Evolutionary conservation across 2,888 invertebrate species (phyloP).

Genomic region (Lepidocyrtinus sp.): DNA sequence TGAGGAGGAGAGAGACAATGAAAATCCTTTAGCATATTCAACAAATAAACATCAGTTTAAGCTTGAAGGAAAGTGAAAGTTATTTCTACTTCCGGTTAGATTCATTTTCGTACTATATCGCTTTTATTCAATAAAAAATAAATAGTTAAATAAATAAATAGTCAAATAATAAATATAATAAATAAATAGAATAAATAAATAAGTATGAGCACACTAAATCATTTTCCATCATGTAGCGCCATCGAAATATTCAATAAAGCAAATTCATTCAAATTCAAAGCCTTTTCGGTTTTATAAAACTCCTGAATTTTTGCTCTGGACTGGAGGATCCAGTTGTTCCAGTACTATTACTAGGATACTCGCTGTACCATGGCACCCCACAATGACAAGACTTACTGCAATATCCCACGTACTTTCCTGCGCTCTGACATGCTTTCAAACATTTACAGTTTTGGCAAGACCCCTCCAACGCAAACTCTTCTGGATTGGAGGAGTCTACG

Average conservation of each 20-base stretch:
- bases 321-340: neutral
- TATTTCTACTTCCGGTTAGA: too few species aligned
- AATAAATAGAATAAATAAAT: neutral
- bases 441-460: slow-evolving; percentile 44
- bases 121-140: neutral
- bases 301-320: neutral
- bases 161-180: neutral
- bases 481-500: too few species aligned
- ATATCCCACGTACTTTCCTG: slow-evolving; percentile 48
- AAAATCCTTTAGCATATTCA: slow-evolving; percentile 74
- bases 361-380: slow-evolving; percentile 47
- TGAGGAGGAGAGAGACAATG: slow-evolving; percentile 73
- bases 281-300: too few species aligned
- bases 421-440: slow-evolving; percentile 35
- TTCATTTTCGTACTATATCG: too few species aligned
- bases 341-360: slow-evolving; percentile 4
- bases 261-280: too few species aligned
- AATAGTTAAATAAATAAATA: neutral
- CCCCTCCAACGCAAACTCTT: neutral
- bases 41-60: slow-evolving; percentile 72
- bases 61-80: too few species aligned
- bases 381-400: slow-evolving; percentile 57
- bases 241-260: too few species aligned
- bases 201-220: too few species aligned
- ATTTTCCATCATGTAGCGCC: too few species aligned